Conservation (phyloP, 2,888 invertebrate genomes). For the Agriopis leucophaearia region DNA sequence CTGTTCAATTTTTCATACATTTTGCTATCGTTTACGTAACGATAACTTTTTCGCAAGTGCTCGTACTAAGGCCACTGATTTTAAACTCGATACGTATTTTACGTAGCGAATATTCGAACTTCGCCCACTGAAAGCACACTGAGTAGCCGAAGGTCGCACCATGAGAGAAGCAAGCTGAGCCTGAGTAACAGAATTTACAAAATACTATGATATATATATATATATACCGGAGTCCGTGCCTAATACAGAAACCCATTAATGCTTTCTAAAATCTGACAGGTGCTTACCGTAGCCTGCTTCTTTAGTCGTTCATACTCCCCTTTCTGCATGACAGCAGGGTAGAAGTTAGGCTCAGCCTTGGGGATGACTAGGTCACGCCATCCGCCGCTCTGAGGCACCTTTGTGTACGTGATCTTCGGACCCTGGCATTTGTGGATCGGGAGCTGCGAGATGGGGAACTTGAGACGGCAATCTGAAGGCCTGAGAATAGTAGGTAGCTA, state of each 20-base stretch:
- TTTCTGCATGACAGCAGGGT: conserved; percentile 87
- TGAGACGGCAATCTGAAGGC: conserved; percentile 78
- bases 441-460: conserved; percentile 71
- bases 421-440: conserved; percentile 80
- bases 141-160: background rate
- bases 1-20: no score
- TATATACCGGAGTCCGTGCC: no score
- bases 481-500: conserved; percentile 54
- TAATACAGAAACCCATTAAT: no score
- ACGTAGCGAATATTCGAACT: no score
- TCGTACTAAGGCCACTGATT: no score
- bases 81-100: no score
- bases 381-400: conserved; percentile 72
- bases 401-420: conserved; percentile 57
- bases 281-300: conserved; percentile 84
- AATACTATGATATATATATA: no score
- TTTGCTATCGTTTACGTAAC: no score
- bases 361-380: conserved; percentile 83
- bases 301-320: conserved; percentile 87
- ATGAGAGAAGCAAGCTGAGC: no score
- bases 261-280: conserved; percentile 2
- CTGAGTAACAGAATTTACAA: background rate
- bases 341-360: conserved; percentile 77
- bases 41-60: no score
- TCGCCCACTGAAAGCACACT: background rate